These are phyloP conservation scores for Agrochola lota DNA, from an alignment of 2,888 invertebrate species.

Conservation along the genomic window DNA sequence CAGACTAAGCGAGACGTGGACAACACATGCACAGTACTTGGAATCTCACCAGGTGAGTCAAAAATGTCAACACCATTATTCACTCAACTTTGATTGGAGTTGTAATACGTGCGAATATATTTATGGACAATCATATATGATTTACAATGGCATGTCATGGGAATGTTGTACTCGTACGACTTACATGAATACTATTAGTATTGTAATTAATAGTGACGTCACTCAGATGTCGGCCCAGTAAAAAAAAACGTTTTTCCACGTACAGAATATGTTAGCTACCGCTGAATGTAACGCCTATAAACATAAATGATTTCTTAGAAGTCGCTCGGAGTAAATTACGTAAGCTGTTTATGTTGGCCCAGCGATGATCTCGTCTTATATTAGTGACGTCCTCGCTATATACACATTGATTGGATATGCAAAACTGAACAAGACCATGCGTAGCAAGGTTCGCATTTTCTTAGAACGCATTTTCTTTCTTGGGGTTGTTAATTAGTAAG, in stretches of 20 bases:
- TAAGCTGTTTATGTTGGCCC: conserved; percentile 77
- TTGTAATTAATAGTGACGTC: conserved; percentile 82
- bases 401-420: conserved; percentile 59
- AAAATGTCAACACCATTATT: conserved; percentile 62
- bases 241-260: conserved; percentile 81
- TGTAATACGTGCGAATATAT: conserved; percentile 63
- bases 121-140: conserved; percentile 63
- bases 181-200: conserved; percentile 69
- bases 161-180: conserved; percentile 71
- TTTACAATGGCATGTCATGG: conserved; percentile 70
- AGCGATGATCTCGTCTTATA: conserved; percentile 73
- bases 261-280: conserved; percentile 77
- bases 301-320: conserved; percentile 84
- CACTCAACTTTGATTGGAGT: conserved; percentile 50
- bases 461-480: conserved; percentile 45
- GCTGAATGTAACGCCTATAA: conserved; percentile 77
- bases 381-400: conserved; percentile 62
- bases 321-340: conserved; percentile 81
- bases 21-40: conserved; percentile 95
- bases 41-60: conserved; percentile 96
- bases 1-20: conserved; percentile 96
- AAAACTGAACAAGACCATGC: conserved; percentile 47
- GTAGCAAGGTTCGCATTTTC: conserved; percentile 32
- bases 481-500: conserved; percentile 46
- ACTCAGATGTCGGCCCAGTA: conserved; percentile 71